Base-by-base conservation (phyloP, 2,113 vertebrate genomes). In the Odontesthes bonariensis region DNA sequence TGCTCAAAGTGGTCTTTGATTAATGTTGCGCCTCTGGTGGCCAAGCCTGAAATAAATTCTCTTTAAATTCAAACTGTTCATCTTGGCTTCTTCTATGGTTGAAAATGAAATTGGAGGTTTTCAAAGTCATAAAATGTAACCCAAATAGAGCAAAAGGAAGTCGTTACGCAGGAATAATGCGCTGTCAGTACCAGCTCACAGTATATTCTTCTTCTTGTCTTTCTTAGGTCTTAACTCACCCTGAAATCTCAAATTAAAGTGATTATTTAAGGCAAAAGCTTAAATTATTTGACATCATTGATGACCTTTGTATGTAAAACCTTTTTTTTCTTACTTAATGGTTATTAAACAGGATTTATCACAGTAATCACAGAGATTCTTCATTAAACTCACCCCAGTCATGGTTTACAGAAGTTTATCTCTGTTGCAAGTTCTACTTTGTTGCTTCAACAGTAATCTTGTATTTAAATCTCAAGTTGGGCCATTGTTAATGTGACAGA, bases 1-100 rank as follows among this genome's bases (percentile, higher is more conserved):
- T 80, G 10, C 35, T 89, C 40, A 42, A 71, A 88, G 72, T 86
- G 79, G 67, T 60, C 33, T 35, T 69, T 86, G 88, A 91, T 85
- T 79, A 75, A 87, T 87, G 86, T 17, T 1, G 59, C 62, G 32
- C 59, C 74, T 77, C 69, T 73, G 74, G 75, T 86, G 77, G 77
- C 79, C 62, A 53, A 69, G 75, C 23, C 27, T 22, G 3, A 23
- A 62, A 68, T 78, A 77, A 81, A 77, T 82, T 55, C 72, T 62
- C 56, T 72, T 84, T 51, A 73, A 80, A 81, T 61, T 38, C 55
- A n/a, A 82, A 65, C 59, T 73, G 57, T 87, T 70, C 82, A 57
- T 79, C 68, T 69, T 69, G 85, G 68, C 65, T 66, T 81, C 38
- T 57, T 60, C 55, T n/a, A 44, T 63, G 40, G 38, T 47, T 55